Conservation (phyloP, 2,888 invertebrate species). For the Drosophila anceps region DNA sequence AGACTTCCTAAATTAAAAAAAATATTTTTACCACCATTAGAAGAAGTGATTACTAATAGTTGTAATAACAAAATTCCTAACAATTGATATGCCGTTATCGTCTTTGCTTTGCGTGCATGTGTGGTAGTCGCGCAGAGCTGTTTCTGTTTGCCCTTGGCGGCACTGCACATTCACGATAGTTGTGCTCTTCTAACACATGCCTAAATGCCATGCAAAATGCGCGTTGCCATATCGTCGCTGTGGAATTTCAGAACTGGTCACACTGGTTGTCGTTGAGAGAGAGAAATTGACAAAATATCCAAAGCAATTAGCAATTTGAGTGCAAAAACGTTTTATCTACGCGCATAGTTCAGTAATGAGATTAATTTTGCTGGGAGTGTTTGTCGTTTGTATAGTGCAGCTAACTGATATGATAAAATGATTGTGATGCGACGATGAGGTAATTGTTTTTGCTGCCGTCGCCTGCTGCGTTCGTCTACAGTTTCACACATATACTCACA, state of each 20-base stretch:
- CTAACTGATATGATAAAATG: slow-evolving; percentile 56
- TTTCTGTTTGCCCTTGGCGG: slow-evolving; percentile 48
- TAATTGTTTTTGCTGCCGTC: slow-evolving; percentile 66
- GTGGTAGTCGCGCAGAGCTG: slow-evolving; percentile 11
- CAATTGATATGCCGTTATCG: slow-evolving; percentile 12
- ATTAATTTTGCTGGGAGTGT: slow-evolving; percentile 43
- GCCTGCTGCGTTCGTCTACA: slow-evolving; percentile 71
- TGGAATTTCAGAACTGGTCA: slow-evolving; percentile 43
- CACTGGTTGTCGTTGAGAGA: slow-evolving; percentile 57
- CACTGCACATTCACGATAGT: slow-evolving; percentile 12
- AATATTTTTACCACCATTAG: background rate
- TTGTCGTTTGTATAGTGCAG: slow-evolving; percentile 27
- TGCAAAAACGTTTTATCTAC: slow-evolving; percentile 64
- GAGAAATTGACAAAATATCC: slow-evolving; percentile 68
- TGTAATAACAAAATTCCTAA: background rate
- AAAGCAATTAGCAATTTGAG: slow-evolving; percentile 61
- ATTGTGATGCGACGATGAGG: slow-evolving; percentile 66
- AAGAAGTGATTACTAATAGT: background rate
- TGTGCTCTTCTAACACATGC: slow-evolving; percentile 33
- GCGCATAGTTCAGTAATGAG: slow-evolving; percentile 51
- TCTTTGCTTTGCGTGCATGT: slow-evolving; percentile 16
- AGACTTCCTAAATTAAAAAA: background rate
- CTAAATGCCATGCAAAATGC: slow-evolving; percentile 21
- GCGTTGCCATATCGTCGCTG: slow-evolving; percentile 71
- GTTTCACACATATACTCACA: slow-evolving; percentile 62